These are phyloP conservation scores for Mus musculus DNA, from an alignment of 2,113 vertebrate species.

Conservation along the genomic window DNA sequence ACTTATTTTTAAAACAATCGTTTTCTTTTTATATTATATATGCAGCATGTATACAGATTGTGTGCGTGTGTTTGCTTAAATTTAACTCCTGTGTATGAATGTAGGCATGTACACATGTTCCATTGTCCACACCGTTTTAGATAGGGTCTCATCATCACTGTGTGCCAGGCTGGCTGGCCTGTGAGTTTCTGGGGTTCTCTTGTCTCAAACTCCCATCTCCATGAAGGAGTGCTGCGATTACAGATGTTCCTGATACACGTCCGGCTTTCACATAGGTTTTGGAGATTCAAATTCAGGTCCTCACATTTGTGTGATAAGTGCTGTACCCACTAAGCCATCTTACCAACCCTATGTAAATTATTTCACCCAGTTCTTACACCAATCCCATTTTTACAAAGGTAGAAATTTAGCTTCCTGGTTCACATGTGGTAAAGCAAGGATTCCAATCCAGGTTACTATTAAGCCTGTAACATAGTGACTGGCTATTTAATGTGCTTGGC, in stretches of 20 bases:
- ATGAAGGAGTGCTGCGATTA: background rate
- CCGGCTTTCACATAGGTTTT: background rate
- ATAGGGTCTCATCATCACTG: background rate
- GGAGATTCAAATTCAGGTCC: background rate
- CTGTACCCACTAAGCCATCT: background rate
- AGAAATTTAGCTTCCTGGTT: background rate
- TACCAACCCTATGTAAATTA: background rate
- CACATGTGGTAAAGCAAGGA: background rate
- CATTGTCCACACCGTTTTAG: background rate
- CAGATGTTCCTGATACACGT: background rate
- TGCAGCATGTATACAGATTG: background rate
- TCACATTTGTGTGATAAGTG: background rate
- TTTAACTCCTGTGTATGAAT: background rate
- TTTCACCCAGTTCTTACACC: slow-evolving; percentile 36
- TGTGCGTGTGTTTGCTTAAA: background rate
- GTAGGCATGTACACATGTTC: background rate
- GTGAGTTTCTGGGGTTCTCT: background rate
- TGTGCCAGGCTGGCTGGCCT: background rate
- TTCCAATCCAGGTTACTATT: slow-evolving; percentile 21
- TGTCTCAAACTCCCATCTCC: background rate
- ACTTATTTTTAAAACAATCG: background rate
- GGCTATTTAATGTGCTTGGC: background rate
- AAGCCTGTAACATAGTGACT: background rate
- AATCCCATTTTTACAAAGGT: background rate
- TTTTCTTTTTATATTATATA: background rate